Evolutionary conservation across 2,888 invertebrate genomes (phyloP).

Genomic region (Lasioglossum vierecki): DNA sequence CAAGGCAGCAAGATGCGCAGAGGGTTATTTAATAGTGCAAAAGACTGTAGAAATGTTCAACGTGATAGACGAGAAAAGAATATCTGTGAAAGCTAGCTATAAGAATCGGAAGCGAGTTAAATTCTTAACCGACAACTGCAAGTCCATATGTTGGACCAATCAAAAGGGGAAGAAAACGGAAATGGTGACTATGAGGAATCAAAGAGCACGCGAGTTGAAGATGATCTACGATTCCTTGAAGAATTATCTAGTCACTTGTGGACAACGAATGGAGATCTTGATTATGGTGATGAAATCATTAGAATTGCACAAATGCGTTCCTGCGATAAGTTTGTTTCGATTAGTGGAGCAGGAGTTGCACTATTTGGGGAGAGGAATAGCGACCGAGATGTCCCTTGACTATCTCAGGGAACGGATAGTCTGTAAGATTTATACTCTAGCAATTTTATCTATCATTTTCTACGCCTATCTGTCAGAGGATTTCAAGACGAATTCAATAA

Average conservation of each 20-base stretch:
- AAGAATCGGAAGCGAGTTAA: conserved; percentile 86
- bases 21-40: conserved; percentile 89
- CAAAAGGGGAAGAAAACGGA: conserved; percentile 89
- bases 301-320: conserved; percentile 86
- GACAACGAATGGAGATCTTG: conserved; percentile 89
- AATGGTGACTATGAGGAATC: conserved; percentile 93
- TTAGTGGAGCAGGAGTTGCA: conserved; percentile 90
- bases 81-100: conserved; percentile 86
- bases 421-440: conserved; percentile 64
- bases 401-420: conserved; percentile 88
- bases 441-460: too few species aligned
- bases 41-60: conserved; percentile 90
- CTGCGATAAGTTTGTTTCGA: conserved; percentile 86
- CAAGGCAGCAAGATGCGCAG: conserved; percentile 89
- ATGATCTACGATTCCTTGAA: conserved; percentile 89
- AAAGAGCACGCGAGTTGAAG: conserved; percentile 90
- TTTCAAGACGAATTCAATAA: too few species aligned
- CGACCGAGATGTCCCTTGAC: conserved; percentile 86
- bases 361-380: conserved; percentile 87
- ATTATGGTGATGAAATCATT: conserved; percentile 89
- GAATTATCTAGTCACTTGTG: conserved; percentile 86
- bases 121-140: conserved; percentile 88
- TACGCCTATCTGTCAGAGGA: too few species aligned
- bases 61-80: conserved; percentile 89
- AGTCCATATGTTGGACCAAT: conserved; percentile 91